Evolutionary conservation across 2,113 vertebrate species (phyloP).

Genomic region (Galemys pyrenaicus): DNA sequence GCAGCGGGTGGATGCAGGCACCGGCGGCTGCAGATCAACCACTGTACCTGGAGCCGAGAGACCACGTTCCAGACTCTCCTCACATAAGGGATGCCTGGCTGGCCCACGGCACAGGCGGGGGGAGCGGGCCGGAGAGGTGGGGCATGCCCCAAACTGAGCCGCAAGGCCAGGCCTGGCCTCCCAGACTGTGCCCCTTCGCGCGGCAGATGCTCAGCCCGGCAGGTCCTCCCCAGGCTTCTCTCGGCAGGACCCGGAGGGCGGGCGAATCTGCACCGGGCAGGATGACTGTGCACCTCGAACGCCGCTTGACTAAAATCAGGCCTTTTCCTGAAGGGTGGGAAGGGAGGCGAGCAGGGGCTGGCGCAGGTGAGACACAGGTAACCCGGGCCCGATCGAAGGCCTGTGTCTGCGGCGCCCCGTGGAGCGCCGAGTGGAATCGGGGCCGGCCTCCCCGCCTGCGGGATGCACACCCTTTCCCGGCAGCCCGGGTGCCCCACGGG

Average conservation of each 20-base stretch:
- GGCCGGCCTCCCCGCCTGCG: no score
- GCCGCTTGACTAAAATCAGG: slow-evolving; percentile 19
- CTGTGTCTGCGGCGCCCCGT: no score
- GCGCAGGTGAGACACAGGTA: no score
- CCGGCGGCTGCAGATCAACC: not conserved
- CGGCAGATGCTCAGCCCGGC: not conserved
- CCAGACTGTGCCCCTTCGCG: not conserved
- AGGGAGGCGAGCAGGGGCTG: not conserved
- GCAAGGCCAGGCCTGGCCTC: not conserved
- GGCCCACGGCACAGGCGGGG: no score
- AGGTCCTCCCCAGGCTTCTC: not conserved
- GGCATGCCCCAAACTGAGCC: no score
- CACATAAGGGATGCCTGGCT: no score
- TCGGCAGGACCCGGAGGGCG: not conserved
- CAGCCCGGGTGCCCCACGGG: not conserved
- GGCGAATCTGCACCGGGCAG: not conserved
- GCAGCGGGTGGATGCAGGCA: not conserved
- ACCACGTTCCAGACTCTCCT: no score
- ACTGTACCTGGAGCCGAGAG: no score
- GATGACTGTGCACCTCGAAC: slow-evolving; percentile 66
- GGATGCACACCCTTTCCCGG: not conserved
- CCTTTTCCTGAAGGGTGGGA: not conserved
- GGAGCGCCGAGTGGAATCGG: no score
- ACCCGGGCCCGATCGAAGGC: no score
- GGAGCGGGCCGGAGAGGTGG: no score